Conservation (phyloP, 2,888 invertebrate species). For the Lepidonotus clava region DNA sequence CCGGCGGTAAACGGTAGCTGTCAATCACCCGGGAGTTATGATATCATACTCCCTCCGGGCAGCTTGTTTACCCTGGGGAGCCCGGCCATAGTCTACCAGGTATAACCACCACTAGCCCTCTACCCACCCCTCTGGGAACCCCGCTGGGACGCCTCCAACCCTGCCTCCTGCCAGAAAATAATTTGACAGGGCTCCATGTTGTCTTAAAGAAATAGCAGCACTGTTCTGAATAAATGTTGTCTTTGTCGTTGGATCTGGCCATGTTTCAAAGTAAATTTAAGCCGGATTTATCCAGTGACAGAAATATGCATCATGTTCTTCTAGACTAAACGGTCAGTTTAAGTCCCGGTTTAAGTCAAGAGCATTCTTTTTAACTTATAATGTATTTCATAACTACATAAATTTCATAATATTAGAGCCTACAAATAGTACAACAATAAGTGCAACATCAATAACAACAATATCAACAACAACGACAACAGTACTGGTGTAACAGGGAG, state of each 20-base stretch:
- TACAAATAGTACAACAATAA: too few relatives aligned
- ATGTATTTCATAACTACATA: too few relatives aligned
- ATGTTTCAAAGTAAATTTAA: not conserved
- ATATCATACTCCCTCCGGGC: conserved; percentile 32
- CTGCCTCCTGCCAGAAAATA: not conserved
- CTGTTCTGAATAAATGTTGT: conserved; percentile 14
- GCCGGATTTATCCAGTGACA: too few relatives aligned
- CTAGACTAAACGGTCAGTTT: too few relatives aligned
- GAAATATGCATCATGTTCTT: too few relatives aligned
- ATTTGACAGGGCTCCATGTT: conserved; percentile 17
- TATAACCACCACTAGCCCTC: not conserved
- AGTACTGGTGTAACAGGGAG: too few relatives aligned
- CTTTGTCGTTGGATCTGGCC: not conserved
- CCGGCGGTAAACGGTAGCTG: conserved; percentile 17
- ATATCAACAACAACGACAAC: too few relatives aligned
- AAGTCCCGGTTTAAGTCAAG: too few relatives aligned
- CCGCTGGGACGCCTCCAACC: not conserved
- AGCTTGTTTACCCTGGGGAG: conserved; percentile 9
- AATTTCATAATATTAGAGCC: too few relatives aligned
- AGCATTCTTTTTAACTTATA: too few relatives aligned
- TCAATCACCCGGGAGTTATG: conserved; percentile 26
- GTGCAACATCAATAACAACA: too few relatives aligned
- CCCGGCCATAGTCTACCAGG: not conserved
- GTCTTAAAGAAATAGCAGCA: not conserved
- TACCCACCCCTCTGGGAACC: not conserved